A percentile compares a stretch with the other conserved stretches of the same genome.
phyloP scores from a whole-genome alignment of 2,888 invertebrate genomes.

The Lithophane semibrunnea region DNA sequence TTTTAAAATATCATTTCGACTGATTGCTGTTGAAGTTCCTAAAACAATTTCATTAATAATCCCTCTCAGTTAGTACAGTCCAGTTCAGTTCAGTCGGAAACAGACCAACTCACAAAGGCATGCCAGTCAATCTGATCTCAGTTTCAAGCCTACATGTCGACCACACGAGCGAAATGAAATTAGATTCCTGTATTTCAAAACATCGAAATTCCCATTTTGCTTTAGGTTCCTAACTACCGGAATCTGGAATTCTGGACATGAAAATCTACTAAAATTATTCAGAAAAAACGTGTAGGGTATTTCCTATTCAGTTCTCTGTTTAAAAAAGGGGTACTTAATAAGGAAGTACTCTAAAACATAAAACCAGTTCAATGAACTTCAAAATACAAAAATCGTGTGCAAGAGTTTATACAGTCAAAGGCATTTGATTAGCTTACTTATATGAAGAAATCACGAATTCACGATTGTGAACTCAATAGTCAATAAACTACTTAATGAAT shows the following conservation, averaged over 20 bases:
- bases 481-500: slow-evolving; percentile 12
- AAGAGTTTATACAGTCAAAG: slow-evolving; percentile 41
- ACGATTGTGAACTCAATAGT: slow-evolving; percentile 48
- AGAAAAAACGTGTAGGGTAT: neutral
- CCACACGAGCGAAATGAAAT: slow-evolving; percentile 19
- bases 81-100: slow-evolving; percentile 17
- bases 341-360: neutral
- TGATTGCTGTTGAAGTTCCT: neutral
- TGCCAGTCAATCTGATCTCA: slow-evolving; percentile 44
- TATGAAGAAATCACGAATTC: slow-evolving; percentile 45
- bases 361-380: slow-evolving; percentile 39
- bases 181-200: slow-evolving; percentile 23
- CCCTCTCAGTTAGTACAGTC: slow-evolving; percentile 9
- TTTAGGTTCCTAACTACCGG: no score
- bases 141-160: slow-evolving; percentile 33
- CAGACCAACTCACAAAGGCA: slow-evolving; percentile 32
- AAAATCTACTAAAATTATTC: neutral
- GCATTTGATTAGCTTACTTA: slow-evolving; percentile 45
- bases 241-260: neutral
- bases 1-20: neutral
- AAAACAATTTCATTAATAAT: slow-evolving; percentile 33
- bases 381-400: slow-evolving; percentile 41
- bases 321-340: neutral
- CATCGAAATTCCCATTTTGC: neutral
- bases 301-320: neutral